phyloP scores from a whole-genome alignment of 2,797 vertebrate genomes.

The Micrastur ruficollis region DNA sequence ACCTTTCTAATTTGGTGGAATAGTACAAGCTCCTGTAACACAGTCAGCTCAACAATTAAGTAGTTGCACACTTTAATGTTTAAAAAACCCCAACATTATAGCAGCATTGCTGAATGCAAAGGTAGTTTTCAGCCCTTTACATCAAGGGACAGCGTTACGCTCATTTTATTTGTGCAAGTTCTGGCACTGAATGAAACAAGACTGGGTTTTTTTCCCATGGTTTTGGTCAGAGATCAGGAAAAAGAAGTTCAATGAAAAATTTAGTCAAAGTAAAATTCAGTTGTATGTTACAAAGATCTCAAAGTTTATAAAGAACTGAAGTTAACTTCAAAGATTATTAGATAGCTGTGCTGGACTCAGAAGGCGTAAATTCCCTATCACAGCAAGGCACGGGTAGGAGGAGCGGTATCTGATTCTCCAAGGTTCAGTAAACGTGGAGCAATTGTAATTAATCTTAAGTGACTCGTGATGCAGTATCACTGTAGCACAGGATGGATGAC shows the following conservation, averaged over 20 bases:
- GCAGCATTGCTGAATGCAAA: not conserved
- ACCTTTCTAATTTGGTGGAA: not conserved
- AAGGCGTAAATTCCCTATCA: not conserved
- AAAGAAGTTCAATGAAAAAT: not conserved
- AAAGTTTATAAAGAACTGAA: not conserved
- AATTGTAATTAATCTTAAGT: slow-evolving; percentile 43
- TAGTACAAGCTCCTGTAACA: not conserved
- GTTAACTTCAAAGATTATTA: not conserved
- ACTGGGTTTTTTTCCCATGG: not conserved
- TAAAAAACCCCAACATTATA: not conserved
- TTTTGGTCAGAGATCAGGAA: not conserved
- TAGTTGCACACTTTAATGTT: not conserved
- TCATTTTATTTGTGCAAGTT: not conserved
- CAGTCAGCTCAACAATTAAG: not conserved
- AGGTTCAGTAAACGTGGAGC: not conserved
- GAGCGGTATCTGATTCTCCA: not conserved
- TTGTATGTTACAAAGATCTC: not conserved
- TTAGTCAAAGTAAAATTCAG: not conserved
- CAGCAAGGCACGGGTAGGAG: not conserved
- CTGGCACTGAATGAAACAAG: not conserved
- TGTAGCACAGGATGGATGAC: not conserved
- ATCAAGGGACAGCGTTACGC: not conserved
- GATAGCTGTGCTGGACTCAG: not conserved
- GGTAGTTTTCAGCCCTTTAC: not conserved
- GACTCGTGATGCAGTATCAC: slow-evolving; percentile 45